These are phyloP conservation scores for Dendrolimus kikuchii DNA, from an alignment of 1,140 invertebrate species.

Conservation along the genomic window DNA sequence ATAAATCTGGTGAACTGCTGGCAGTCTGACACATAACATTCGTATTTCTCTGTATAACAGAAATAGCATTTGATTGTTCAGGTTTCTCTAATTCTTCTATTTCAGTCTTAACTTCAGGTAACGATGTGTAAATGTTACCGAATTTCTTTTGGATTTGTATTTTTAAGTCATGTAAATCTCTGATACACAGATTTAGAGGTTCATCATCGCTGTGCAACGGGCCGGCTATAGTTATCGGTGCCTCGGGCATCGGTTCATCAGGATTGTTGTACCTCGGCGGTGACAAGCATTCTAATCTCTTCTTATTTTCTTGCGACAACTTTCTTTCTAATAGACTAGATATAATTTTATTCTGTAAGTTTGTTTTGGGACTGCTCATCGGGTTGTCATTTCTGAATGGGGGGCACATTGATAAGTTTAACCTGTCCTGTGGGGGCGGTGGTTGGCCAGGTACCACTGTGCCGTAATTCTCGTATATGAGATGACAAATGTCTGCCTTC, in stretches of 20 bases:
- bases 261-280: conserved; percentile 39
- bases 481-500: conserved; percentile 90
- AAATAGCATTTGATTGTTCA: conserved; percentile 72
- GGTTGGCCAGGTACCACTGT: conserved; percentile 85
- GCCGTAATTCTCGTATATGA: conserved; percentile 93
- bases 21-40: conserved; percentile 34
- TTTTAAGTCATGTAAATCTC: conserved; percentile 80
- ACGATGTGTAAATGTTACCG: conserved; percentile 73
- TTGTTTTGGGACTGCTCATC: conserved; percentile 55
- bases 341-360: conserved; percentile 80
- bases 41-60: conserved; percentile 58
- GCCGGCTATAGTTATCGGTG: conserved; percentile 43
- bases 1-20: conserved; percentile 50
- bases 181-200: conserved; percentile 87
- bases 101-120: conserved; percentile 61
- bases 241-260: conserved; percentile 51
- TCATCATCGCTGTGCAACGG: conserved; percentile 75
- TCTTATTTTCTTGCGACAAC: conserved; percentile 77
- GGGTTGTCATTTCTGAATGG: conserved; percentile 27
- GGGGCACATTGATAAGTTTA: conserved; percentile 23
- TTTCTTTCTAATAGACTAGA: conserved; percentile 80
- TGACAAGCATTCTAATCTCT: conserved; percentile 43
- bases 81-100: conserved; percentile 70
- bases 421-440: conserved; percentile 58
- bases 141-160: conserved; percentile 75